Percentiles rank a stretch among this genome's conserved stretches.
phyloP scores from a whole-genome alignment of 2,113 vertebrate genomes.

The Tachysurus fulvidraco region DNA sequence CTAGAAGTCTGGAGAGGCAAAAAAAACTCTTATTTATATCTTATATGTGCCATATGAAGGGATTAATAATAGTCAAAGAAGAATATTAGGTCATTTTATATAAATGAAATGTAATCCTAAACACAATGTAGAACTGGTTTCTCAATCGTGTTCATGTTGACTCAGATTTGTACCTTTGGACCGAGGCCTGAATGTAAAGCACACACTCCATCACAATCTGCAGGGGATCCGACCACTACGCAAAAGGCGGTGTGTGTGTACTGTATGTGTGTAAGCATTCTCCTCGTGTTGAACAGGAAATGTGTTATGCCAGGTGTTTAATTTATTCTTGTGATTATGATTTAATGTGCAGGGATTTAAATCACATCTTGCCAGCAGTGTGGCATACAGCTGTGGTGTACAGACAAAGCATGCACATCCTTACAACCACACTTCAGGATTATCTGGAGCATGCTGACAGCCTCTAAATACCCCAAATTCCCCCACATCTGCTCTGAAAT shows the following conservation, averaged over 20 bases:
- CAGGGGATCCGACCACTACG: neutral
- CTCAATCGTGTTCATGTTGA: neutral
- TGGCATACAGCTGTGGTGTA: slow-evolving; percentile 19
- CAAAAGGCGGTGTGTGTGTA: neutral
- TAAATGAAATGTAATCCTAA: neutral
- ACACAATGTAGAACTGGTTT: neutral
- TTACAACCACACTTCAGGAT: slow-evolving; percentile 17
- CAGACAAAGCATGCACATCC: slow-evolving; percentile 33
- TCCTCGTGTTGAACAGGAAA: slow-evolving; percentile 12
- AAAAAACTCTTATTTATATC: too few species aligned
- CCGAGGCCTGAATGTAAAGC: slow-evolving; percentile 13
- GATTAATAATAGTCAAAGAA: too few species aligned
- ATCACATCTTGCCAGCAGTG: slow-evolving; percentile 30
- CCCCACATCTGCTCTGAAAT: neutral
- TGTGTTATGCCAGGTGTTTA: slow-evolving; percentile 47
- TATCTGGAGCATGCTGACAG: neutral
- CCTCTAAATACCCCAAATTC: neutral
- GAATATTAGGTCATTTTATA: neutral
- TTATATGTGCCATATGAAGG: too few species aligned
- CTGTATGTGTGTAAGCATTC: slow-evolving; percentile 20
- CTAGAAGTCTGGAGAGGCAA: neutral
- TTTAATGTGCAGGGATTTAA: slow-evolving; percentile 43
- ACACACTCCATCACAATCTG: neutral
- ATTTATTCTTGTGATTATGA: slow-evolving; percentile 51
- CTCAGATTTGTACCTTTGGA: slow-evolving; percentile 23